Evolutionary conservation across 2,888 invertebrate species (phyloP).

Genomic region (Luffia ferchaultella): DNA sequence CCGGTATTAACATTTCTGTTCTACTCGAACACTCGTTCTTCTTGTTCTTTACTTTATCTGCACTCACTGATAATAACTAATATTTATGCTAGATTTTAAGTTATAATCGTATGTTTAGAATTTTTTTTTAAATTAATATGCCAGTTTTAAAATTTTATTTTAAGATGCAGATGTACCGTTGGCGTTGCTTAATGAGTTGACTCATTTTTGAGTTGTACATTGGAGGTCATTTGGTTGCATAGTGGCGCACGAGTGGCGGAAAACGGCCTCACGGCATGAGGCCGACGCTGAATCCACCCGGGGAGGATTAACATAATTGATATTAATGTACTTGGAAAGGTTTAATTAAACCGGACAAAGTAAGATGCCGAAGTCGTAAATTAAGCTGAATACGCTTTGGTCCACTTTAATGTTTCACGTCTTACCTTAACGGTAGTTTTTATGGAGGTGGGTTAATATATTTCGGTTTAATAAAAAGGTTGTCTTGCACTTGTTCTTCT

Average conservation of each 20-base stretch:
- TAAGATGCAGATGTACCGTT: no score
- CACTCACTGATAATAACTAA: no score
- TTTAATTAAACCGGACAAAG: conserved; percentile 49
- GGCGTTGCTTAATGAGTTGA: no score
- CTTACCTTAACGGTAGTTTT: conserved; percentile 1
- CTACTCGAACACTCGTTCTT: no score
- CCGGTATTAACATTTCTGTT: no score
- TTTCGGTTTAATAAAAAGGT: neutral
- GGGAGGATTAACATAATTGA: conserved; percentile 50
- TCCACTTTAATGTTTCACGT: conserved; percentile 1
- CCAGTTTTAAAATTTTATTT: no score
- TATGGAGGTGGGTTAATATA: neutral
- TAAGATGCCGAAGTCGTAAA: conserved; percentile 33
- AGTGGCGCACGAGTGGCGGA: conserved; percentile 9
- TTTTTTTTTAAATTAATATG: no score
- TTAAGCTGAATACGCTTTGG: conserved; percentile 15
- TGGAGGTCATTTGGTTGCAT: no score
- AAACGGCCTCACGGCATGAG: conserved; percentile 26
- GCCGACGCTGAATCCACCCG: conserved; percentile 29
- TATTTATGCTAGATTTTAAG: no score
- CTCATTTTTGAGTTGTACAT: no score
- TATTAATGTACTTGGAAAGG: conserved; percentile 47
- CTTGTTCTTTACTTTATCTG: no score
- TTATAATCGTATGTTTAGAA: no score
- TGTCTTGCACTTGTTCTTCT: neutral